Evolutionary conservation across 2,888 invertebrate genomes (phyloP).

Genomic region (Apodemia duryi): DNA sequence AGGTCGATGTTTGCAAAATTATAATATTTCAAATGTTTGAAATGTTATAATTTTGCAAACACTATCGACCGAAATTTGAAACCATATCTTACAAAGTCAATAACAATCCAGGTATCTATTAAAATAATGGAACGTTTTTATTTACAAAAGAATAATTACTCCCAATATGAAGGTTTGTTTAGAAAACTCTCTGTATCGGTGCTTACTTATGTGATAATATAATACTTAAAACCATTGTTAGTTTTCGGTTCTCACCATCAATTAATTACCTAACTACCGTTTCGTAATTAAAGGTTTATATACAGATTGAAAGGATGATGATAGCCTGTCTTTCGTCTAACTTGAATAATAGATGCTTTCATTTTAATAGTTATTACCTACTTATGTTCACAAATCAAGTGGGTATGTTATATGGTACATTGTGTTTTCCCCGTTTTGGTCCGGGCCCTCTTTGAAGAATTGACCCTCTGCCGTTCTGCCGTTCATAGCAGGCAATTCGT

Average conservation of each 20-base stretch:
- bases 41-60: too few species aligned
- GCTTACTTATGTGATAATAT: conserved; percentile 23
- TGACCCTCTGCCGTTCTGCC: too few species aligned
- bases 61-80: too few species aligned
- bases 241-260: conserved; percentile 68
- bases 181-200: not conserved
- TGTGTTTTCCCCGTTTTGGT: too few species aligned
- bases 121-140: too few species aligned
- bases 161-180: not conserved
- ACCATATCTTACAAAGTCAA: too few species aligned
- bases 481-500: too few species aligned
- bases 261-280: conserved; percentile 66
- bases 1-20: too few species aligned
- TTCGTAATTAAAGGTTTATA: conserved; percentile 65
- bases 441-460: too few species aligned
- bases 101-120: too few species aligned
- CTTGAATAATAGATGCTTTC: conserved; percentile 55
- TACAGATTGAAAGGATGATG: conserved; percentile 67
- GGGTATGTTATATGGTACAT: not conserved
- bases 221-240: conserved; percentile 60
- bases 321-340: conserved; percentile 48
- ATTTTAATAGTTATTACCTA: conserved; percentile 40
- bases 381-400: conserved; percentile 16
- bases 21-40: too few species aligned
- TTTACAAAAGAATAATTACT: not conserved